Percentiles rank a stretch among this genome's conserved stretches.
Evolutionary conservation across 2,113 vertebrate genomes (phyloP).

Genomic region (Synchiropus splendidus): DNA sequence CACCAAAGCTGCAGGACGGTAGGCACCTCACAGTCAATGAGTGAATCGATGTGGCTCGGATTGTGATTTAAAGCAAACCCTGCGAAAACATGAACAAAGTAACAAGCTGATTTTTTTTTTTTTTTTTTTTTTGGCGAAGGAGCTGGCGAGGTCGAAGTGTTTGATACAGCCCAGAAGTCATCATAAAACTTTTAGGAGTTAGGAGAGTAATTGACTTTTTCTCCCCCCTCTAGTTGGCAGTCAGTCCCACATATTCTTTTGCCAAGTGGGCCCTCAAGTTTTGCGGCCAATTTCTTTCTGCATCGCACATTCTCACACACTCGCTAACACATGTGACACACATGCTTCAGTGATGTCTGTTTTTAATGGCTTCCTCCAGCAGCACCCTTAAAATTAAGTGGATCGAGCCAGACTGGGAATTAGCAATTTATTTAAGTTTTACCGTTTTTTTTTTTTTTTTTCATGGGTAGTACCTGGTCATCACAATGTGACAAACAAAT

Average conservation of each 20-base stretch:
- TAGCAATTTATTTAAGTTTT: conserved; percentile 27
- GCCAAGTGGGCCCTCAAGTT: conserved; percentile 48
- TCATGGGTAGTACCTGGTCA: too few species aligned
- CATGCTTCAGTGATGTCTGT: conserved; percentile 37
- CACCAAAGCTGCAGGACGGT: too few species aligned
- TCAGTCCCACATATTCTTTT: conserved; percentile 39
- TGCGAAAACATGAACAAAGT: conserved; percentile 21
- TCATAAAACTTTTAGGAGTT: conserved; percentile 65
- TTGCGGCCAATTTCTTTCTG: conserved; percentile 29
- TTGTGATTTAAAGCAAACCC: too few species aligned
- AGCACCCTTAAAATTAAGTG: conserved; percentile 45
- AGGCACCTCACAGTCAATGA: too few species aligned
- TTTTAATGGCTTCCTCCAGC: conserved; percentile 45
- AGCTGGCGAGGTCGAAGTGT: conserved; percentile 48
- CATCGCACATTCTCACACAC: background rate
- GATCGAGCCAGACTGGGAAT: conserved; percentile 48
- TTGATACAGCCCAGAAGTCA: conserved; percentile 58
- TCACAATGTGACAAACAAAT: too few species aligned
- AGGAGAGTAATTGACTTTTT: conserved; percentile 61
- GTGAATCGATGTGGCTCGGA: too few species aligned
- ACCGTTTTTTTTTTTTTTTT: too few species aligned
- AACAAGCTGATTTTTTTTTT: conserved; percentile 57
- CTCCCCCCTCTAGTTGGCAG: conserved; percentile 50
- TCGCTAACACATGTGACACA: background rate
- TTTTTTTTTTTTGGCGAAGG: conserved; percentile 4